Conservation (phyloP, 2,888 invertebrate species). For the Sinotaia quadrata region DNA sequence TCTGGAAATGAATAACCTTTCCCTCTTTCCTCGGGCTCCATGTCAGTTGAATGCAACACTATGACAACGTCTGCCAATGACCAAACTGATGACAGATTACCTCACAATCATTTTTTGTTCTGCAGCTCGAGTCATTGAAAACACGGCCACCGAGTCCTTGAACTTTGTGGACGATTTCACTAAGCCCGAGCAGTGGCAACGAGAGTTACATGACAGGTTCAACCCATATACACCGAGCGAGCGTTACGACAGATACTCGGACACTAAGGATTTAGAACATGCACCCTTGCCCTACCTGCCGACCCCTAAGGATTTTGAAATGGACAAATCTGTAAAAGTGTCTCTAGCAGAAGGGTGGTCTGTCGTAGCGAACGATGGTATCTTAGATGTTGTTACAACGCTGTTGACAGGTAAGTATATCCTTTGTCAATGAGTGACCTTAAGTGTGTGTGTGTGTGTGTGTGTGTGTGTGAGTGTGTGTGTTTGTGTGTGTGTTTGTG, state of each 20-base stretch:
- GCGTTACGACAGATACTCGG: constrained; percentile 13
- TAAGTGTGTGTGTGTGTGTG: background rate
- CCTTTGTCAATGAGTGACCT: no score
- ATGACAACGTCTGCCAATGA: no score
- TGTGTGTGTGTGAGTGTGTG: background rate
- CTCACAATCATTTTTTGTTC: background rate
- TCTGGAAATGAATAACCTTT: no score
- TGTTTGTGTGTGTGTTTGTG: background rate
- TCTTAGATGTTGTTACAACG: constrained; percentile 21
- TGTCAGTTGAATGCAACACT: no score
- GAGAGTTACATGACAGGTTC: constrained; percentile 36
- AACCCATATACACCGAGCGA: constrained; percentile 51
- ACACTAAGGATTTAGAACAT: constrained; percentile 28
- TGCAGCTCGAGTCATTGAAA: constrained; percentile 40
- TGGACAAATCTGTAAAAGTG: constrained; percentile 9
- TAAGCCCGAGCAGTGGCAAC: constrained; percentile 51
- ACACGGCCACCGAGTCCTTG: constrained; percentile 42
- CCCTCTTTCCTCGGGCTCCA: no score
- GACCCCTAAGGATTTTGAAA: constrained; percentile 29
- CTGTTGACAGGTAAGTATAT: constrained; percentile 34
- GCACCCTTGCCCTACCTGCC: constrained; percentile 33
- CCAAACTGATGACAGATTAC: background rate
- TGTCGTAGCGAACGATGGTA: no score
- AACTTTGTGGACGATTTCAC: constrained; percentile 48
- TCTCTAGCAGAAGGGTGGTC: constrained; percentile 25